phyloP scores from a whole-genome alignment of 2,888 invertebrate genomes.

The Callimorpha dominula region DNA sequence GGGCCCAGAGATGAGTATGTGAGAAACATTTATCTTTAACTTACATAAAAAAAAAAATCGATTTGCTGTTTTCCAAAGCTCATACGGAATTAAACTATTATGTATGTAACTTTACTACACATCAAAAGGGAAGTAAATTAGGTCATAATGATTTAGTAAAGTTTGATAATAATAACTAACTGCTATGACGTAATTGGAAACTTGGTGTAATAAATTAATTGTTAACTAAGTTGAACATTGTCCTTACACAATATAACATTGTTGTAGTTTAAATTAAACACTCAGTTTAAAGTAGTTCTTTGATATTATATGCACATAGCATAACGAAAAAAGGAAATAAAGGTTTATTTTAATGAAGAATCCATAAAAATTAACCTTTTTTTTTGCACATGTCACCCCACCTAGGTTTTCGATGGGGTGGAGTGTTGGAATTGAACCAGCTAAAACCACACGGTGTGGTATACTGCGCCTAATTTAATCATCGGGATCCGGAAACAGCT shows the following conservation, averaged over 20 bases:
- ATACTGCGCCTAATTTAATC: too few relatives aligned
- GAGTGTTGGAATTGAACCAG: too few relatives aligned
- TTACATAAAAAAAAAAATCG: neutral
- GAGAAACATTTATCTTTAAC: neutral
- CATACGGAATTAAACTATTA: neutral
- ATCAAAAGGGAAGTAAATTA: neutral
- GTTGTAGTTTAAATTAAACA: neutral
- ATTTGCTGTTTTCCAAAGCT: too few relatives aligned
- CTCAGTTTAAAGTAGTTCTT: neutral
- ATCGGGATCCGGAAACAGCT: too few relatives aligned
- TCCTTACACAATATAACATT: slow-evolving; percentile 7
- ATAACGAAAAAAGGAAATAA: too few relatives aligned
- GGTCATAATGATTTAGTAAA: neutral
- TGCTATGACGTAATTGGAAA: slow-evolving; percentile 6
- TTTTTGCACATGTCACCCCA: too few relatives aligned
- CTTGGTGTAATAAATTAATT: slow-evolving; percentile 8
- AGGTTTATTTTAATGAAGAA: too few relatives aligned
- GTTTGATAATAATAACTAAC: slow-evolving; percentile 5
- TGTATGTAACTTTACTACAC: neutral
- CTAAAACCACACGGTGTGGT: too few relatives aligned
- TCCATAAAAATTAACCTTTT: too few relatives aligned
- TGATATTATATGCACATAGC: too few relatives aligned
- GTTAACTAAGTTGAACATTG: slow-evolving; percentile 7
- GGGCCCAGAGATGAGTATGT: neutral
- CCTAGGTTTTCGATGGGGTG: too few relatives aligned